Evolutionary conservation across 2,888 invertebrate species (phyloP).

Genomic region (Heliconius aoede): DNA sequence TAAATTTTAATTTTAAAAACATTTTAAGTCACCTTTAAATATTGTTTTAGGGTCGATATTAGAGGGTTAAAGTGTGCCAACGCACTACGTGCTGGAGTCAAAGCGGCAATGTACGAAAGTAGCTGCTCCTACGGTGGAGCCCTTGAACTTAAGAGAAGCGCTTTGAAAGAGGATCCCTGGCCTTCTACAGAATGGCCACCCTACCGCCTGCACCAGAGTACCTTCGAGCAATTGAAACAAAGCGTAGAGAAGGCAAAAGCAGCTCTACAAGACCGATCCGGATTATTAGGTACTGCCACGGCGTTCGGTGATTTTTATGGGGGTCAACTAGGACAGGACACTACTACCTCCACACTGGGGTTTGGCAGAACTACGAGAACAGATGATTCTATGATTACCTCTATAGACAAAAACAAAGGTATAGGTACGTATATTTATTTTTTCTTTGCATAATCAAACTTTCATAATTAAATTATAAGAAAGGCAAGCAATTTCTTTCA

Average conservation of each 20-base stretch:
- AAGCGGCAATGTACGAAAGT: conserved; percentile 93
- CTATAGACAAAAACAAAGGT: conserved; percentile 74
- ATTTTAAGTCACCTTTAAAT: conserved; percentile 1
- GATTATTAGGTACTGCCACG: conserved; percentile 87
- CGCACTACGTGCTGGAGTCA: conserved; percentile 71
- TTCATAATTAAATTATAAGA: no score
- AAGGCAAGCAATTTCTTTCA: no score
- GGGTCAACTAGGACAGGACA: conserved; percentile 77
- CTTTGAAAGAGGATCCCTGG: conserved; percentile 83
- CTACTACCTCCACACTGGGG: conserved; percentile 65
- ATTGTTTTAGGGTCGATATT: conserved; percentile 68
- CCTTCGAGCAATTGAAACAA: conserved; percentile 94
- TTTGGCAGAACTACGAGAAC: conserved; percentile 70
- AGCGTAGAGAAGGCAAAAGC: conserved; percentile 96
- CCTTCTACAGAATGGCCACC: conserved; percentile 88
- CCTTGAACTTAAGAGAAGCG: conserved; percentile 89
- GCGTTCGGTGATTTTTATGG: conserved; percentile 88
- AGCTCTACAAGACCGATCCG: conserved; percentile 89
- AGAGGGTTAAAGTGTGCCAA: conserved; percentile 74
- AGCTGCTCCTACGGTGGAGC: conserved; percentile 96
- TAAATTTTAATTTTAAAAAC: neutral
- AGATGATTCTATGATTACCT: conserved; percentile 75
- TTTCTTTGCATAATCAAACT: no score
- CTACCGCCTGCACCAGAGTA: conserved; percentile 93
- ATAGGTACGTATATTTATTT: conserved; percentile 64